Conservation (phyloP, 2,113 vertebrate genomes). For the Hippocampus zosterae region DNA sequence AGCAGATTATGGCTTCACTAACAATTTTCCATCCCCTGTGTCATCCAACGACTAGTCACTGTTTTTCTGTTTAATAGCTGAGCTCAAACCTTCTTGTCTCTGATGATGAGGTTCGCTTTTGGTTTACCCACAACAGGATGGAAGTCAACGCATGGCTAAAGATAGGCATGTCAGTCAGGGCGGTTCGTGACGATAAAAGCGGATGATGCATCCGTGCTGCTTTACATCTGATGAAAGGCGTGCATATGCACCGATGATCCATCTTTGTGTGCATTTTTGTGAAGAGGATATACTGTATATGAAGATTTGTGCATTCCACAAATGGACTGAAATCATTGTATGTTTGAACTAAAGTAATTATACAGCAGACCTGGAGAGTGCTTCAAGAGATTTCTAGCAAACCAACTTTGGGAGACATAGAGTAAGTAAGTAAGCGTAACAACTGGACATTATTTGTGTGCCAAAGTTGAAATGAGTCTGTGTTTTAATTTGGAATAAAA, state of each 20-base stretch:
- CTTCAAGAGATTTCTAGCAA: neutral
- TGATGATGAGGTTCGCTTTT: neutral
- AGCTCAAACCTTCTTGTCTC: neutral
- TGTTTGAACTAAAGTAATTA: neutral
- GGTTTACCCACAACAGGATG: neutral
- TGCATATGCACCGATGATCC: neutral
- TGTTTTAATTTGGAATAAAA: too few species aligned
- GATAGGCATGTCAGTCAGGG: conserved; percentile 5
- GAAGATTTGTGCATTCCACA: neutral
- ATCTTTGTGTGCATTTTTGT: conserved; percentile 1
- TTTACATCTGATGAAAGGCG: conserved; percentile 1
- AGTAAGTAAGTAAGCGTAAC: too few species aligned
- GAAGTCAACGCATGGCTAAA: neutral
- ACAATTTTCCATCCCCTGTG: neutral
- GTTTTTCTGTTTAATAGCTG: neutral
- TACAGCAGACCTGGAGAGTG: neutral
- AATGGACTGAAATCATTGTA: neutral
- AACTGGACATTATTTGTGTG: neutral
- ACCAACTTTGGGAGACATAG: neutral
- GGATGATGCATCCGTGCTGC: neutral
- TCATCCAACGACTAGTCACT: neutral
- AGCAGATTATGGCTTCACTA: neutral
- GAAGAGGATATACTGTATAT: neutral
- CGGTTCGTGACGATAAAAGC: neutral
- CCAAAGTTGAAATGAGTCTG: neutral